Evolutionary conservation across 2,113 vertebrate genomes (phyloP).

Genomic region (Antigone vipio): DNA sequence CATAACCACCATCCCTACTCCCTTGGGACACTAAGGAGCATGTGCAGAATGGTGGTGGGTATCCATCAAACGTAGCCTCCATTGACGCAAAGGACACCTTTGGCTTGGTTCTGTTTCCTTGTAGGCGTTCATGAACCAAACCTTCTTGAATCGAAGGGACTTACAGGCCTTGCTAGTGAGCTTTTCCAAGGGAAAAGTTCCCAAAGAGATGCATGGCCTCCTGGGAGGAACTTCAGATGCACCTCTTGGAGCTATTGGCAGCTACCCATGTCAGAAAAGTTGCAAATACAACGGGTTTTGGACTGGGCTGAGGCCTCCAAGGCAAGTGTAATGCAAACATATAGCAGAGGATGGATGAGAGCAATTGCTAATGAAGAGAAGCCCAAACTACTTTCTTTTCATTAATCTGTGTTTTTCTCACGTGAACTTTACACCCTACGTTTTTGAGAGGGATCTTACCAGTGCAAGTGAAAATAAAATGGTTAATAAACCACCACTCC

Average conservation of each 20-base stretch:
- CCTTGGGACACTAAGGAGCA: neutral
- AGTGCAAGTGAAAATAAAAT: slow-evolving; percentile 22
- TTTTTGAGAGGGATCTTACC: slow-evolving; percentile 39
- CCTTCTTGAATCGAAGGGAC: neutral
- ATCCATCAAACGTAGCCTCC: rapidly evolving
- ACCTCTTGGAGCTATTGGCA: rapidly evolving
- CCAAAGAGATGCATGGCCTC: neutral
- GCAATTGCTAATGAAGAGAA: neutral
- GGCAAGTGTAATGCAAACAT: neutral
- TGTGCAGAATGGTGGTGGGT: neutral
- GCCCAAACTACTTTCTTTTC: neutral
- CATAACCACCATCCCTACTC: neutral
- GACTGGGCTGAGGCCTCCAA: neutral
- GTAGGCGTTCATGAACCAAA: neutral
- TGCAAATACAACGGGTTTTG: neutral
- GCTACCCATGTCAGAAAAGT: rapidly evolving
- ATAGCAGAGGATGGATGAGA: neutral
- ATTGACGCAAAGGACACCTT: neutral
- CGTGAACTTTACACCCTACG: neutral
- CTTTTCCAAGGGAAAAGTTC: neutral
- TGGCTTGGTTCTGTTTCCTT: neutral
- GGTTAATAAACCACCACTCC: neutral
- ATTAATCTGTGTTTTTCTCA: neutral
- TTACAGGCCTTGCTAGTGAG: neutral
- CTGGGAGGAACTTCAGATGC: neutral